Conservation (phyloP, 2,113 vertebrate genomes). For the Nesospiza acunhae region DNA sequence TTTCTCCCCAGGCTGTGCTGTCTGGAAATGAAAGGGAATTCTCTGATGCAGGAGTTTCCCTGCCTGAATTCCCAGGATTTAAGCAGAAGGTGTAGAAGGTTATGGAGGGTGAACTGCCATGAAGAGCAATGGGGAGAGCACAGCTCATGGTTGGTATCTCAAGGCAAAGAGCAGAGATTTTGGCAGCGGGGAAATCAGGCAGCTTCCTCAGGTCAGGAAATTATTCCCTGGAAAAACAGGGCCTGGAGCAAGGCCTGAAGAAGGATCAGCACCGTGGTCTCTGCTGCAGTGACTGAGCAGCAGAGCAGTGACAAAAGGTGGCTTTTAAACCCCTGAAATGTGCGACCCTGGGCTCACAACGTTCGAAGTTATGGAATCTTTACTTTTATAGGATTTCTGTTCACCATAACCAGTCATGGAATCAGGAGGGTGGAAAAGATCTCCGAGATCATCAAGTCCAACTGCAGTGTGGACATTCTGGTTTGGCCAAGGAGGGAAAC, state of each 20-base stretch:
- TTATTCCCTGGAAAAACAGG: not conserved
- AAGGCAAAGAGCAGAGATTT: not conserved
- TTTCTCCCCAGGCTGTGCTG: not conserved
- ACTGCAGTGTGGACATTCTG: not conserved
- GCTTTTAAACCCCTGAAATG: not conserved
- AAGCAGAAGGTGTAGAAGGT: not conserved
- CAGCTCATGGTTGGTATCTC: not conserved
- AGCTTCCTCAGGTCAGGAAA: not conserved
- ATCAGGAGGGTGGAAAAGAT: not conserved
- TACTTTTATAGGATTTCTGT: not conserved
- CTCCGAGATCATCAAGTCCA: not conserved
- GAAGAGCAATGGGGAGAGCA: not conserved
- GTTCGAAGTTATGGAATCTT: not conserved
- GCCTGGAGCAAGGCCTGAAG: not conserved
- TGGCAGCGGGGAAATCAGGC: not conserved
- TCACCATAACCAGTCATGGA: not conserved
- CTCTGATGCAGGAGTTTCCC: not conserved
- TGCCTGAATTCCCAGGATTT: not conserved
- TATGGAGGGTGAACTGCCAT: fast-evolving
- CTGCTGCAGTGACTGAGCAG: not conserved
- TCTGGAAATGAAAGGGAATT: not conserved
- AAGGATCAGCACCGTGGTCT: not conserved
- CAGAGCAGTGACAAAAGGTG: not conserved
- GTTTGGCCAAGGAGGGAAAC: not conserved
- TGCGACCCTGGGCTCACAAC: fast-evolving